Evolutionary conservation across 2,113 vertebrate genomes (phyloP).

Genomic region (Syrrhaptes paradoxus): DNA sequence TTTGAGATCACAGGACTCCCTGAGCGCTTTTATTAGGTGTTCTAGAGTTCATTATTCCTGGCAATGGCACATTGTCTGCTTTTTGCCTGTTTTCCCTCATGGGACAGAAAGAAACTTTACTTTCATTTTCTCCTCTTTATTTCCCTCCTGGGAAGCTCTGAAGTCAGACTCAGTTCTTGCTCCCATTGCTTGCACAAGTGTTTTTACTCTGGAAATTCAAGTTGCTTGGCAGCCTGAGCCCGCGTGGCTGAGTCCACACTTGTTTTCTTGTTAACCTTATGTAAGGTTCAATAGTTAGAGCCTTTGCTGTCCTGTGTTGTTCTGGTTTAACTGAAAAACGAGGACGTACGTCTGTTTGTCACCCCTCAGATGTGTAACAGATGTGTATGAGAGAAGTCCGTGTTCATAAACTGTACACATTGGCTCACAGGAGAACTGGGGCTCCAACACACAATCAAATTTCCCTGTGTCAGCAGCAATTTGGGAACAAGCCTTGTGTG

Average conservation of each 20-base stretch:
- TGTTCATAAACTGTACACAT: fast-evolving
- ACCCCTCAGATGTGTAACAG: background rate
- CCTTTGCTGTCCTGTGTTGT: background rate
- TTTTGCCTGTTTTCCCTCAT: background rate
- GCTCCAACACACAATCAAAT: background rate
- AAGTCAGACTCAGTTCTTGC: background rate
- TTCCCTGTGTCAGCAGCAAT: background rate
- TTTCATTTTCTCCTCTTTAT: background rate
- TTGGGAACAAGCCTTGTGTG: background rate
- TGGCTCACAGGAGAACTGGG: background rate
- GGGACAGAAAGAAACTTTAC: background rate
- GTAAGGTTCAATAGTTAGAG: background rate
- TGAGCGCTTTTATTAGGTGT: background rate
- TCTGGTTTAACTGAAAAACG: too few species aligned
- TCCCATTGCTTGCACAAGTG: conserved; percentile 19
- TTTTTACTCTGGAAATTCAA: background rate
- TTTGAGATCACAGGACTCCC: background rate
- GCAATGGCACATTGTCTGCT: background rate
- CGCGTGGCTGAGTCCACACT: background rate
- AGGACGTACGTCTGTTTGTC: background rate
- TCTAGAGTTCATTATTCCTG: background rate
- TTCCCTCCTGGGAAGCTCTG: background rate
- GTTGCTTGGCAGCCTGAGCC: background rate
- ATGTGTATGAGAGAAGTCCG: background rate
- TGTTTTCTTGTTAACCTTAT: background rate